Conservation (phyloP, 2,113 vertebrate species). For the Pelodiscus sinensis region DNA sequence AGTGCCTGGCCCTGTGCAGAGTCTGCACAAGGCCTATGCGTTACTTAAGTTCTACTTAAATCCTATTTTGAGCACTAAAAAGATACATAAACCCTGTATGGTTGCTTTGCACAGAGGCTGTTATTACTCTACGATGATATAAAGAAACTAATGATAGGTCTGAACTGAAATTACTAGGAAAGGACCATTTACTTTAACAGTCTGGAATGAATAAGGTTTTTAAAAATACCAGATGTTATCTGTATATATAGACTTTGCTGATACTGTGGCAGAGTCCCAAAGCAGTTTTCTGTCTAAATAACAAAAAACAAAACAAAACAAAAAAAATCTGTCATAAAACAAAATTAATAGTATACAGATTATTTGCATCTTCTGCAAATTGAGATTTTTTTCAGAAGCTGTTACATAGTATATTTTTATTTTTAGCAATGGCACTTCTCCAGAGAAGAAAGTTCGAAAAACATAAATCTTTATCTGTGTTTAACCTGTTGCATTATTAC, state of each 20-base stretch:
- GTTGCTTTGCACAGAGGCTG: neutral
- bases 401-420: neutral
- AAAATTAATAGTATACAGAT: conserved; percentile 50
- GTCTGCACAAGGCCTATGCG: neutral
- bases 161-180: conserved; percentile 18
- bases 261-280: conserved; percentile 1
- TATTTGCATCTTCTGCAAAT: conserved; percentile 47
- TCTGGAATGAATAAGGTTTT: conserved; percentile 50
- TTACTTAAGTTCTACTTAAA: neutral
- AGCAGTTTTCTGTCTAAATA: neutral
- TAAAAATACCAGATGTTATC: conserved; percentile 22
- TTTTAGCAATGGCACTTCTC: conserved; percentile 29
- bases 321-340: conserved; percentile 44
- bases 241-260: neutral
- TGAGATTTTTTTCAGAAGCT: conserved; percentile 19
- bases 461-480: neutral
- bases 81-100: neutral
- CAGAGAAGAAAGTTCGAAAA: conserved; percentile 15
- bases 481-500: neutral
- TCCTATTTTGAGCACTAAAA: neutral
- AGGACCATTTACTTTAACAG: neutral
- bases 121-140: neutral
- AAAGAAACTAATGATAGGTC: neutral
- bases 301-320: conserved; percentile 37
- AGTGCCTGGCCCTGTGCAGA: neutral